These are phyloP conservation scores for Callyntrura guangdongensis DNA, from an alignment of 2,888 invertebrate genomes.

Conservation along the genomic window DNA sequence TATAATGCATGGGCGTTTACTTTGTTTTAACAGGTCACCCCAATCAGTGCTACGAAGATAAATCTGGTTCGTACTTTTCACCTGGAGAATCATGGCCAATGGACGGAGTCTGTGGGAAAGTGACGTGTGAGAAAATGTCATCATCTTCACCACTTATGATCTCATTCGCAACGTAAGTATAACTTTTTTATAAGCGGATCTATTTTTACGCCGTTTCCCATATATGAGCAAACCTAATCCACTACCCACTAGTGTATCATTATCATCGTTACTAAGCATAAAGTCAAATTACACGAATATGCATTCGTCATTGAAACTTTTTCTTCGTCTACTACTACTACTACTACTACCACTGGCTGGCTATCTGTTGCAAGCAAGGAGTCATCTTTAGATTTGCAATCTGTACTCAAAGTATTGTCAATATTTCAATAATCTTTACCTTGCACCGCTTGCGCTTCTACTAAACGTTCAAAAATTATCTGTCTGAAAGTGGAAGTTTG, in stretches of 20 bases:
- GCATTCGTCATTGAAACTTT: neutral
- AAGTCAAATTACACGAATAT: neutral
- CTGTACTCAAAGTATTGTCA: too few species aligned
- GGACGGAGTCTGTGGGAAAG: constrained; percentile 80
- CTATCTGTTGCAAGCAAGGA: too few species aligned
- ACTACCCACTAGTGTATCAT: neutral
- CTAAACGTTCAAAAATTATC: neutral
- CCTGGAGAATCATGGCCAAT: constrained; percentile 84
- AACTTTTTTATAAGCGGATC: neutral
- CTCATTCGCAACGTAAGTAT: constrained; percentile 83
- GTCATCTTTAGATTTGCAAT: too few species aligned
- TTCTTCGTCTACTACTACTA: too few species aligned
- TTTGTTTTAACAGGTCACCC: constrained; percentile 81
- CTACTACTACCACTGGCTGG: neutral
- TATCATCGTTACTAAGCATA: neutral
- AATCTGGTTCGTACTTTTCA: constrained; percentile 78
- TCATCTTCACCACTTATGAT: constrained; percentile 81
- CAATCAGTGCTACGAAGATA: constrained; percentile 80
- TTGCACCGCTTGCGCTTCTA: constrained; percentile 5
- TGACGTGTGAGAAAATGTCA: constrained; percentile 77
- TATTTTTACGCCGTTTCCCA: neutral
- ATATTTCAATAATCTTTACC: neutral
- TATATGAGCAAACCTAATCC: neutral
- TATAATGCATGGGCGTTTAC: constrained; percentile 28
- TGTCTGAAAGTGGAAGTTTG: constrained; percentile 20